Conservation (phyloP, 37 sponge, comb jelly and placozoan genomes). For the Halichondria panicea region DNA sequence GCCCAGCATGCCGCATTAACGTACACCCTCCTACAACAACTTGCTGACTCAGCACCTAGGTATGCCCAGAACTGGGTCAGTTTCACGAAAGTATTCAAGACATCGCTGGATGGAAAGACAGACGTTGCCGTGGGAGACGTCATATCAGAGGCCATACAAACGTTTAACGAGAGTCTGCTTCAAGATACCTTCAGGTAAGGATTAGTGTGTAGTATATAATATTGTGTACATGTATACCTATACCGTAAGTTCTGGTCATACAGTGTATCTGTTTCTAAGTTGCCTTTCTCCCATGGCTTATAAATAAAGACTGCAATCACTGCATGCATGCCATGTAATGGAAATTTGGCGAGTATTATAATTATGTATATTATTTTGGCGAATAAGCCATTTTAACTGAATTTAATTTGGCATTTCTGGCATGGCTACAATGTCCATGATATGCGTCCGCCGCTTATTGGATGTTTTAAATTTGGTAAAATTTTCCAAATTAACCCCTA, state of each 20-base stretch:
- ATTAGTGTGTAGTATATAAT: not conserved
- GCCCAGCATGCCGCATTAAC: conserved; percentile 20
- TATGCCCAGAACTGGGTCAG: conserved; percentile 4
- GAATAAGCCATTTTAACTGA: not conserved
- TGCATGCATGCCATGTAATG: too few relatives aligned
- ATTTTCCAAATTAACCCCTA: too few relatives aligned
- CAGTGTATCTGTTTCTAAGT: too few relatives aligned
- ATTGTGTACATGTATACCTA: too few relatives aligned
- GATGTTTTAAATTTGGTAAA: too few relatives aligned
- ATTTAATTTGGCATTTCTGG: not conserved
- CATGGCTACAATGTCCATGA: too few relatives aligned
- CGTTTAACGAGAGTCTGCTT: conserved; percentile 7
- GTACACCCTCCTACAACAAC: not conserved
- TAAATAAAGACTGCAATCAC: too few relatives aligned
- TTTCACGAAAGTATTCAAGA: not conserved
- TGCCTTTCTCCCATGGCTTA: too few relatives aligned
- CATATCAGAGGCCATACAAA: not conserved
- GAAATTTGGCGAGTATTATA: too few relatives aligned
- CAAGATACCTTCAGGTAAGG: conserved; percentile 32
- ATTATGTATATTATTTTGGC: not conserved
- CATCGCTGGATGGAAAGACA: not conserved
- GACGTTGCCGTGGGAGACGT: not conserved
- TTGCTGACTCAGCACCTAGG: not conserved
- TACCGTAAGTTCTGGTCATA: too few relatives aligned
- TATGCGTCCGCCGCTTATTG: too few relatives aligned